A percentile compares a stretch with the other conserved stretches of the same genome.
Evolutionary conservation across 1,140 invertebrate species (phyloP).

Genomic region (Leptinotarsa texana): DNA sequence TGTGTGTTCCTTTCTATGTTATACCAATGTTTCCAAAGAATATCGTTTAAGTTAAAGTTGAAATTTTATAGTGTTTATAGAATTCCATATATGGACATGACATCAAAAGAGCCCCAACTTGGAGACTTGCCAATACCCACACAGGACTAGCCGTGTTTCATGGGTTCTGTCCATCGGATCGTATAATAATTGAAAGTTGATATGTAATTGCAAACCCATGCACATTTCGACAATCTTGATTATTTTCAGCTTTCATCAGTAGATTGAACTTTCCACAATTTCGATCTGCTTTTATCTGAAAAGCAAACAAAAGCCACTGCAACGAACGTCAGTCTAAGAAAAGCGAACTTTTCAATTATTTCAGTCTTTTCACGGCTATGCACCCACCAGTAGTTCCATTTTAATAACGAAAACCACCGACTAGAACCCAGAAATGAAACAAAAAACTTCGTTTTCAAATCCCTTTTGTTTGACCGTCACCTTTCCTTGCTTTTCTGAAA

Average conservation of each 20-base stretch:
- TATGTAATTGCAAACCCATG: no score
- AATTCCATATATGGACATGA: no score
- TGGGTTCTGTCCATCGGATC: no score
- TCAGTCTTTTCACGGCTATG: not conserved
- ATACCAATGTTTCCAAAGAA: no score
- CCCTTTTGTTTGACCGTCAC: not conserved
- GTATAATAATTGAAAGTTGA: no score
- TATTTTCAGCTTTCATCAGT: not conserved
- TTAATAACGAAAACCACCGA: not conserved
- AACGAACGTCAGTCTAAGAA: not conserved
- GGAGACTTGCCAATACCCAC: no score
- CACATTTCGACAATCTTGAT: not conserved
- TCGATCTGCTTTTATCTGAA: not conserved
- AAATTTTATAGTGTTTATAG: no score
- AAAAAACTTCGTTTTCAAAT: not conserved
- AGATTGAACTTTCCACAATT: not conserved
- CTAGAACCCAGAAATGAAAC: not conserved
- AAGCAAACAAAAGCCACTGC: not conserved
- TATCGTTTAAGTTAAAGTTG: no score
- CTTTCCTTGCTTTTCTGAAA: slow-evolving; percentile 2
- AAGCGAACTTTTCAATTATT: not conserved
- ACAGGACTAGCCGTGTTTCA: no score
- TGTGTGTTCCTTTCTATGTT: no score
- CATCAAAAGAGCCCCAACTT: no score
- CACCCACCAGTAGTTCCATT: not conserved